Evolutionary conservation across 2,888 invertebrate genomes (phyloP).

Genomic region (Agrochola circellaris): DNA sequence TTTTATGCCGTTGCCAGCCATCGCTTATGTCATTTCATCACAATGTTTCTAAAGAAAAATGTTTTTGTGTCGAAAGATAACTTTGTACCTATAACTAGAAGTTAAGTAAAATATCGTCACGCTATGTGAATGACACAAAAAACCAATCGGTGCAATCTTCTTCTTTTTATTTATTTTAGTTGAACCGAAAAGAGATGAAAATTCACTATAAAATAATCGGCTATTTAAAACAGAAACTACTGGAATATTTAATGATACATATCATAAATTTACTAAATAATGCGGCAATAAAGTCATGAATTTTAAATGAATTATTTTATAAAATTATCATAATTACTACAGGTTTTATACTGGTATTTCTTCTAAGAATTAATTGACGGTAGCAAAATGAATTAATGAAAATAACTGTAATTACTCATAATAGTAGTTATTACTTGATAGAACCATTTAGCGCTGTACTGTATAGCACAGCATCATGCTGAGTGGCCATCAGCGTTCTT

Average conservation of each 20-base stretch:
- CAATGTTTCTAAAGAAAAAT: slow-evolving; percentile 1
- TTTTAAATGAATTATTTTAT: slow-evolving; percentile 8
- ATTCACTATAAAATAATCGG: neutral
- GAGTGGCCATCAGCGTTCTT: too few relatives aligned
- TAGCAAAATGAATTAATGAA: neutral
- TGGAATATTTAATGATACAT: neutral
- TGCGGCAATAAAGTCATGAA: neutral
- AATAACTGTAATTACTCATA: neutral
- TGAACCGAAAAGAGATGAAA: neutral
- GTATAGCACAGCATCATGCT: too few relatives aligned
- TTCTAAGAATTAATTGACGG: neutral
- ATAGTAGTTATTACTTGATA: neutral
- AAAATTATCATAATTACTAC: neutral
- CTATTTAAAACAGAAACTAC: neutral
- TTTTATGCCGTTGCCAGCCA: slow-evolving; percentile 3
- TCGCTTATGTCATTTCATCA: slow-evolving; percentile 12
- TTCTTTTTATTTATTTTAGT: neutral
- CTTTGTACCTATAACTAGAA: neutral
- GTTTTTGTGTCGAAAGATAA: slow-evolving; percentile 2
- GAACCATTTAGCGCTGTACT: too few relatives aligned
- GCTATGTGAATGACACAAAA: slow-evolving; percentile 4
- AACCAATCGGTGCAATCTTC: neutral
- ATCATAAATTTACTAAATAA: slow-evolving; percentile 3
- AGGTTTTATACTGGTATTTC: neutral
- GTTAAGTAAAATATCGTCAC: slow-evolving; percentile 30